Base-by-base conservation (phyloP, 2,797 vertebrate species). In the Lacerta viridis region DNA sequence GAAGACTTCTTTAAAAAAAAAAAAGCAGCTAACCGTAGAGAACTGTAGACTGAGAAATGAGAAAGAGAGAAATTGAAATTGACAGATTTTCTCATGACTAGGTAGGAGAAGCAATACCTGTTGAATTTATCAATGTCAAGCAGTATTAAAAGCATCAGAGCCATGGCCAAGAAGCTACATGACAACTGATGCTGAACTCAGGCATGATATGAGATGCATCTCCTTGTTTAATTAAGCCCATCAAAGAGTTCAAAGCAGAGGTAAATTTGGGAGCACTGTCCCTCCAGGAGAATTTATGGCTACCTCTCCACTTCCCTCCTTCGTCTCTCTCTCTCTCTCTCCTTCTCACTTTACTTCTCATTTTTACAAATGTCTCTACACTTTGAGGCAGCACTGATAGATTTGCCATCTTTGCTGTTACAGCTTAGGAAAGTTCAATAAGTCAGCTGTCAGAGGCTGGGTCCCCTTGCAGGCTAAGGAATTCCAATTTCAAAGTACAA, bases 401-500 rank as follows among this genome's bases (percentile, higher is more conserved):
- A 94, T 94, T 94, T 95, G 91, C 92, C 95, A 94, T 86, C 91
- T 93, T 90, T 93, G 88, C 95, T 88, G 84, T 83, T 89, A 92
- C 90, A 92, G 94, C 92, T 88, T 89, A 93, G 88, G 89, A 92
- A 94, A 93, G 95, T 96, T 97, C 96, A 96, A 90, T 94, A 96
- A 95, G 93, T 96, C 95, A 96, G 88, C 93, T 96, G 93, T 95
- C 95, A 94, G 92, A 36, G 91, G 17, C 59, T 80, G 46, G 84
- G 90, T 91, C 90, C 92, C 83, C 93, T 96, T 78, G 80, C 93
- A 96, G 95, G 93, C 94, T 92, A 92, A 91, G 80, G 94, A 94
- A 96, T 96, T 97, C 97, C 96, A 96, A 94, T 97, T 97, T 96
- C 96, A 95, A 96, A 97, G 92, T 96, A 95, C 92, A 93, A 94